Evolutionary conservation across 2,113 vertebrate species (phyloP).

Genomic region (Halichoerus grypus): DNA sequence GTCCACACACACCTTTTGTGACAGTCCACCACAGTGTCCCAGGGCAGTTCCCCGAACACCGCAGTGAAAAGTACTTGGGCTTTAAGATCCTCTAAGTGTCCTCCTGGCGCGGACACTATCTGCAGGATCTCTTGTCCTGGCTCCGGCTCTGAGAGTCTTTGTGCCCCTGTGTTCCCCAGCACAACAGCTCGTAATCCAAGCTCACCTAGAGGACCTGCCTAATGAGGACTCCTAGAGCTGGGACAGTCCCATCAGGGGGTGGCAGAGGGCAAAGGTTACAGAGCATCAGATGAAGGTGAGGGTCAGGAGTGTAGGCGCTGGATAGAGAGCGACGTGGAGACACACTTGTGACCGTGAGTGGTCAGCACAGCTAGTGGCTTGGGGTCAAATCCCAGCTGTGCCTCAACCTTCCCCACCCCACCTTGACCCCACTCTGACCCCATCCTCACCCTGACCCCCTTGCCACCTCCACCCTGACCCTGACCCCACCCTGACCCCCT

Average conservation of each 20-base stretch:
- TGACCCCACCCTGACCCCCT: background rate
- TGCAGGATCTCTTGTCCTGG: background rate
- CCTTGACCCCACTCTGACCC: background rate
- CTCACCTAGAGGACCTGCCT: background rate
- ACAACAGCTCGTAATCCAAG: background rate
- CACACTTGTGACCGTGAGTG: accelerated
- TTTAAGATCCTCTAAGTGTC: constrained; percentile 43
- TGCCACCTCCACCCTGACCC: background rate
- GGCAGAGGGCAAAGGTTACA: accelerated
- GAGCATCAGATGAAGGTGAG: accelerated
- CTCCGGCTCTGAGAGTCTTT: background rate
- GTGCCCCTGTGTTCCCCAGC: background rate
- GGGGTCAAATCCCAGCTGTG: background rate
- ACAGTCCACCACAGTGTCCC: background rate
- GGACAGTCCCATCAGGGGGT: background rate
- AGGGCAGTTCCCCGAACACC: background rate
- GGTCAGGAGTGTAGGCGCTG: accelerated
- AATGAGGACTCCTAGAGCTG: background rate
- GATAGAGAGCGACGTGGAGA: accelerated
- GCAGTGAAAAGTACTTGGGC: background rate
- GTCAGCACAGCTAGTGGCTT: background rate
- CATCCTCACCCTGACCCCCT: no score
- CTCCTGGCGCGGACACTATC: background rate
- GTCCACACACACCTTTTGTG: constrained; percentile 34
- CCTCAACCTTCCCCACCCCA: background rate